These are phyloP conservation scores for Madoqua kirkii DNA, from an alignment of 2,113 vertebrate genomes.

Conservation along the genomic window DNA sequence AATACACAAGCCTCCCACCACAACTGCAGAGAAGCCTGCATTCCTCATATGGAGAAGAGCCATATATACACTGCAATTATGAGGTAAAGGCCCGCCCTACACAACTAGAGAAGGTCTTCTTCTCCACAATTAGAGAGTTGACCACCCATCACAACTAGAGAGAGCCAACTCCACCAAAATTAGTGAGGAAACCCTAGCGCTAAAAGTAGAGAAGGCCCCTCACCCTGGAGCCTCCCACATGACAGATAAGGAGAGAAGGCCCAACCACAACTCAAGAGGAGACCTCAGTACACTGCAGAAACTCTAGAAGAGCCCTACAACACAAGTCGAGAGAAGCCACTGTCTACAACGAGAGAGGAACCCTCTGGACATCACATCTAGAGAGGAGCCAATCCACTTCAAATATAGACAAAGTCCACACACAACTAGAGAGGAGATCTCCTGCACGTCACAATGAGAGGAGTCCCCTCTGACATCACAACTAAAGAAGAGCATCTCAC, in stretches of 20 bases:
- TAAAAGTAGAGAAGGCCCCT: neutral
- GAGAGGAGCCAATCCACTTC: neutral
- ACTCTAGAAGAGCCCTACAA: neutral
- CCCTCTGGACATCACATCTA: neutral
- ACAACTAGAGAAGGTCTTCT: neutral
- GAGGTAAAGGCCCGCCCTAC: neutral
- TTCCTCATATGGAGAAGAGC: neutral
- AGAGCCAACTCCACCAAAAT: neutral
- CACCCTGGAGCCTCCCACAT: neutral
- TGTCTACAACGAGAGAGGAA: neutral
- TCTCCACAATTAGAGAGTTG: neutral
- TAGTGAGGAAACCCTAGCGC: neutral
- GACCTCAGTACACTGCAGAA: neutral
- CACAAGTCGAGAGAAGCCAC: neutral
- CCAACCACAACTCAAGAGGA: neutral
- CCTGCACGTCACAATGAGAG: neutral
- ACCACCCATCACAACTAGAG: neutral
- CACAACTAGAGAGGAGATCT: neutral
- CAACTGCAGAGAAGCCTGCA: neutral
- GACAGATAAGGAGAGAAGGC: accelerated
- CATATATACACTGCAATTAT: neutral
- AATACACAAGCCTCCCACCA: neutral
- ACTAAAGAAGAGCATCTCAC: neutral
- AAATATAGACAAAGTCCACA: neutral
- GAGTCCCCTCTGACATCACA: neutral